A percentile compares a stretch with the other conserved stretches of the same genome.
Conservation (phyloP, 2,888 invertebrate species). For the Hirudinaria manillensis region DNA sequence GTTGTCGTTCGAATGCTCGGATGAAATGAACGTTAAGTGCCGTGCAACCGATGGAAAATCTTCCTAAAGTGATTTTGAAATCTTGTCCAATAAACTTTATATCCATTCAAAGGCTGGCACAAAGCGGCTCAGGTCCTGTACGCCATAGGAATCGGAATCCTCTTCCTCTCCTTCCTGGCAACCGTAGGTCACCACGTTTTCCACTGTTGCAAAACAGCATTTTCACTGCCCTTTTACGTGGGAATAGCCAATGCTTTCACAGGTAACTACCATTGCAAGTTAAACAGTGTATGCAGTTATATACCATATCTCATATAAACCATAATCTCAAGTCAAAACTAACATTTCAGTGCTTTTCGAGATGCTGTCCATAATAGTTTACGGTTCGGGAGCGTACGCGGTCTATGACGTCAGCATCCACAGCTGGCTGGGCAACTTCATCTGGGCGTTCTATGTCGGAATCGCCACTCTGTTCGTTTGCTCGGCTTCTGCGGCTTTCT, state of each 20-base stretch:
- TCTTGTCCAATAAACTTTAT: not conserved
- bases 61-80: no score
- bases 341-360: conserved; percentile 29
- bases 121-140: conserved; percentile 34
- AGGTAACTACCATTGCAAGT: no score
- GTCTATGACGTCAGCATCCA: conserved; percentile 33
- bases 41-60: not conserved
- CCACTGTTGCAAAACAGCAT: conserved; percentile 31
- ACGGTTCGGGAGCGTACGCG: conserved; percentile 32
- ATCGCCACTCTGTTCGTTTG: conserved; percentile 32
- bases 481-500: conserved; percentile 27
- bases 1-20: no score
- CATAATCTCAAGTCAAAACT: no score
- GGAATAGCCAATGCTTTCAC: conserved; percentile 18
- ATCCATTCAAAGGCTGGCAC: conserved; percentile 36
- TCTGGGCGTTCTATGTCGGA: conserved; percentile 37
- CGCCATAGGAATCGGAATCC: conserved; percentile 32
- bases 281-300: no score
- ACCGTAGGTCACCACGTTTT: conserved; percentile 33
- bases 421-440: conserved; percentile 34
- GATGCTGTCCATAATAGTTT: conserved; percentile 28
- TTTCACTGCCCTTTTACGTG: conserved; percentile 26
- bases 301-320: no score
- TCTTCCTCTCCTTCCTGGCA: conserved; percentile 23
- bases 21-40: no score